Evolutionary conservation across 1,140 invertebrate genomes (phyloP).

Genomic region (Lamellibrachia luymesi): DNA sequence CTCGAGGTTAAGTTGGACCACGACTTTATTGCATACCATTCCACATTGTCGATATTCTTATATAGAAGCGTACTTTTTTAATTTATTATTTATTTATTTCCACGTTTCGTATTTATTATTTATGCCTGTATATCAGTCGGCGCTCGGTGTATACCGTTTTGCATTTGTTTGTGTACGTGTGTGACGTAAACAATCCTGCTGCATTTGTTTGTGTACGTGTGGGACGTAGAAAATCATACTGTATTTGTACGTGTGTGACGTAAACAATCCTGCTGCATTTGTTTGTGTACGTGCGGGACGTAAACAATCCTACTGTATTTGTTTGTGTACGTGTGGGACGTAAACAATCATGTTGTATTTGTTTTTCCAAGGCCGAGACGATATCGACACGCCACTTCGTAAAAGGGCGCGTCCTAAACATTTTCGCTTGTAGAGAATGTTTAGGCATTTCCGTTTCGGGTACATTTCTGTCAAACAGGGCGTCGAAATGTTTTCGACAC

Average conservation of each 20-base stretch:
- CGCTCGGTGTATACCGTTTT: background rate
- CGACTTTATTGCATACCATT: slow-evolving; percentile 1
- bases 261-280: too few species aligned
- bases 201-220: background rate
- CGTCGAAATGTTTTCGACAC: background rate
- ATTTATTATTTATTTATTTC: slow-evolving; percentile 6
- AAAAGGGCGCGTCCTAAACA: background rate
- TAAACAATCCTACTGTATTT: too few species aligned
- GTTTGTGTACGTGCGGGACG: too few species aligned
- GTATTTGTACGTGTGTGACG: too few species aligned
- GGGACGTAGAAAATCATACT: too few species aligned
- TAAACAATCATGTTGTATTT: too few species aligned
- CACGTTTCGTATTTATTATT: slow-evolving; percentile 5
- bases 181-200: background rate
- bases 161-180: background rate
- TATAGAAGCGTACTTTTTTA: background rate
- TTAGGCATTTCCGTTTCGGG: background rate
- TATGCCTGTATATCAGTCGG: background rate
- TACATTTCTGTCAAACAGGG: background rate
- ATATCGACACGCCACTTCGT: background rate
- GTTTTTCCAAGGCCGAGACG: background rate
- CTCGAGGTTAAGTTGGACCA: background rate
- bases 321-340: background rate
- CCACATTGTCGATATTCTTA: background rate
- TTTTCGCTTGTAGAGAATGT: background rate